A percentile compares a stretch with the other conserved stretches of the same genome.
Evolutionary conservation across 2,113 vertebrate species (phyloP).

Genomic region (Connochaetes taurinus): DNA sequence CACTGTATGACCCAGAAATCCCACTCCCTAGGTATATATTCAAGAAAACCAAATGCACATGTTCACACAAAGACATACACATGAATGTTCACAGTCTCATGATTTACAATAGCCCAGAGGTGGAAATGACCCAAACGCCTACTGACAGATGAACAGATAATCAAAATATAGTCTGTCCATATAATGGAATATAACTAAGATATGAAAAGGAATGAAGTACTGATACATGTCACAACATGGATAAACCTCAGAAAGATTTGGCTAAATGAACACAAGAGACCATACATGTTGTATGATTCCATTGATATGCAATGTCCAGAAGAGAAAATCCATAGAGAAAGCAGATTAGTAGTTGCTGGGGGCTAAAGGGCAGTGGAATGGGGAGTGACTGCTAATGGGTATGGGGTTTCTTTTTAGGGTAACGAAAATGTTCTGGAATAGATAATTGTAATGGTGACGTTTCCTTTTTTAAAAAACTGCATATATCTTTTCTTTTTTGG

Average conservation of each 20-base stretch:
- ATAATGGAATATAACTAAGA: background rate
- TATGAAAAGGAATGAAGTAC: background rate
- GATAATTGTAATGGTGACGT: background rate
- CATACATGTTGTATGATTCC: background rate
- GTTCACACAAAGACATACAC: background rate
- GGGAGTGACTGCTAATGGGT: background rate
- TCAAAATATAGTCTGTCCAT: background rate
- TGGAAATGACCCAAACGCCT: background rate
- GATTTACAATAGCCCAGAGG: background rate
- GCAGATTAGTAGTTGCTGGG: background rate
- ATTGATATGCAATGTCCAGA: background rate
- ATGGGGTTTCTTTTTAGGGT: background rate
- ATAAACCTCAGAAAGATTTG: background rate
- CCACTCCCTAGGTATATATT: background rate
- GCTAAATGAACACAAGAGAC: background rate
- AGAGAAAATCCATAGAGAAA: background rate
- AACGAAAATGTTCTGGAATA: background rate
- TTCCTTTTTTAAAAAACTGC: background rate
- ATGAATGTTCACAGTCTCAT: background rate
- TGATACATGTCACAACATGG: background rate
- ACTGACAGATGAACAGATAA: background rate
- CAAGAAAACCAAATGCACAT: background rate
- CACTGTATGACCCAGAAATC: background rate
- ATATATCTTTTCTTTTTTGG: background rate
- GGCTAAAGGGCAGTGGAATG: background rate